Evolutionary conservation across 2,797 vertebrate species (phyloP), one percentile per base, ranked within the genome.

Genomic region (Rhodeus uyekii): DNA sequence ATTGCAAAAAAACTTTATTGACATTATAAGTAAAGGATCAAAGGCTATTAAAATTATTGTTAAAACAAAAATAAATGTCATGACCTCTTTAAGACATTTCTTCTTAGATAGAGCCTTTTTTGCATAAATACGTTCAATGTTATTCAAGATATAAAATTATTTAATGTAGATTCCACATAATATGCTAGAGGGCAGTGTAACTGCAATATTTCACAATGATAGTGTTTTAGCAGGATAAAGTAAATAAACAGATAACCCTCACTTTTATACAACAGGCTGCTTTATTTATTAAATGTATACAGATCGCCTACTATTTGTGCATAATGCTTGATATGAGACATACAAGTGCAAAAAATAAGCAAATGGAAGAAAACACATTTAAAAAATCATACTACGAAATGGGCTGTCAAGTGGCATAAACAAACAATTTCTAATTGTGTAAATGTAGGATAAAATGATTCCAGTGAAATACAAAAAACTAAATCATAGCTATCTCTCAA

Each of bases 261-360:
- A 39, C 14, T 9, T 65, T 67, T 36, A 68, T 55, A 55, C n/a
- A 42, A 10, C 46, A 8, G n/a, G 8, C 8, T 29, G 39, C 18
- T 68, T 78, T 78, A 68, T 78, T 78, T 3, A 9, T n/a, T n/a
- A n/a, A 50, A 14, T 55, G 27, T 67, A 9, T 27, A 53, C 16
- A 55, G 13, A 27, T 42, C 16, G 1, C n/a, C n/a, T n/a, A 16
- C 44, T 32, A 5, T 53, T 53, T 53, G 8, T 60, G 53, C 24
- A 29, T 16, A 24, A 22, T 29, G 4, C 42, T 60, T 6, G 24
- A 42, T 24, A 12, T 19, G 60, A 12, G 5, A 32, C 14, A 39
- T 10, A 29, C 8, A 29, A 29, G 36, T 27, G 14, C 53, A 76
- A 60, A 60, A 60, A 27, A 2, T n/a, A 24, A 3, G 8, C 53